Conservation (phyloP, 2,888 invertebrate species). For the Ethmia dodecea region DNA sequence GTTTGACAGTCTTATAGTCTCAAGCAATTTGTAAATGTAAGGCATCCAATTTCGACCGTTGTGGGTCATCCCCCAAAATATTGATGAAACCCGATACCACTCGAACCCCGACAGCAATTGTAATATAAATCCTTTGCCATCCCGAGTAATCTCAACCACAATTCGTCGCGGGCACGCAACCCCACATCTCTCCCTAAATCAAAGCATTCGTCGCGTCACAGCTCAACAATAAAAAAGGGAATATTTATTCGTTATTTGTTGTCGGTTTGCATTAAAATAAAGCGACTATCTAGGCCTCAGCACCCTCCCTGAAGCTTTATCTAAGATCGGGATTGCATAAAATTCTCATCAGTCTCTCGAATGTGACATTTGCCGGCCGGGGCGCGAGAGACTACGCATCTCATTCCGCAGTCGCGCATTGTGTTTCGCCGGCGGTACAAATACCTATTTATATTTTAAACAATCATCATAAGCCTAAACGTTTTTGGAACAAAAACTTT, state of each 20-base stretch:
- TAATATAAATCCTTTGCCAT: conserved; percentile 60
- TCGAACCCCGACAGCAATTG: conserved; percentile 47
- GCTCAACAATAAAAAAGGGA: conserved; percentile 61
- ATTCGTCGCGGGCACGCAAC: conserved; percentile 60
- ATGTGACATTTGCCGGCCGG: conserved; percentile 53
- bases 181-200: conserved; percentile 64
- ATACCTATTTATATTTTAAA: conserved; percentile 31
- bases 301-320: conserved; percentile 63
- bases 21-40: no score
- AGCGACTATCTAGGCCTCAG: conserved; percentile 65
- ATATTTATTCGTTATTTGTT: conserved; percentile 76
- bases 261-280: conserved; percentile 75
- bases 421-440: conserved; percentile 26
- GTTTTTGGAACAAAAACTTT: no score
- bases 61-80: conserved; percentile 42
- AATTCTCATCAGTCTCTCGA: conserved; percentile 63
- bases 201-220: conserved; percentile 62
- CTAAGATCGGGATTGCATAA: conserved; percentile 73
- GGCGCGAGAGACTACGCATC: conserved; percentile 49
- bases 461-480: no score
- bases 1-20: no score
- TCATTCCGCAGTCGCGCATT: conserved; percentile 45
- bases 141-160: conserved; percentile 65
- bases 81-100: conserved; percentile 58
- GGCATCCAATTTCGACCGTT: no score